Conservation (phyloP, 2,888 invertebrate species). For the Euproctis similis region DNA sequence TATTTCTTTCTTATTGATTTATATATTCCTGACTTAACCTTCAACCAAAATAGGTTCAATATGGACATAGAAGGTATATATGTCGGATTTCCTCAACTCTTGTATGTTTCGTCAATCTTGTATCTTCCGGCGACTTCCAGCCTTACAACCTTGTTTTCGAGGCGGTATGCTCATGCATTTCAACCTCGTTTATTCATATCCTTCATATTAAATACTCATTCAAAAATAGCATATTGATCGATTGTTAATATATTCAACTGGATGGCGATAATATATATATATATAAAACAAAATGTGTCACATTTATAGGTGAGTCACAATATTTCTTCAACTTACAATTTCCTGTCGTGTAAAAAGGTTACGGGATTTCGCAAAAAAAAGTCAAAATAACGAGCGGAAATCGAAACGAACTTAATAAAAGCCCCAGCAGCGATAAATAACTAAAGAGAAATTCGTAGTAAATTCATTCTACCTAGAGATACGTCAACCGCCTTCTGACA, state of each 20-base stretch:
- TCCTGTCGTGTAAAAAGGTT: constrained; percentile 47
- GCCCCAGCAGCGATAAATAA: constrained; percentile 11
- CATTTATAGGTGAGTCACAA: constrained; percentile 26
- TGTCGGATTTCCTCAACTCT: too few species aligned
- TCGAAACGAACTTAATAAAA: constrained; percentile 29
- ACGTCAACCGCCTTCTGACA: too few species aligned
- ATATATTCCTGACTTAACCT: too few species aligned
- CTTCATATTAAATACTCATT: background rate
- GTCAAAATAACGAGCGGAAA: constrained; percentile 50
- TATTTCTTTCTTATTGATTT: too few species aligned
- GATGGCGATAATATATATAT: constrained; percentile 12
- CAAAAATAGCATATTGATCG: too few species aligned
- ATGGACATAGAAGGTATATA: too few species aligned
- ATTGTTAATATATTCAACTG: too few species aligned
- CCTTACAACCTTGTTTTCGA: background rate
- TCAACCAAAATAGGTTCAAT: too few species aligned
- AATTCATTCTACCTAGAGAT: too few species aligned
- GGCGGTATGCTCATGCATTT: too few species aligned
- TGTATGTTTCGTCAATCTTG: too few species aligned
- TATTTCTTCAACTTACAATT: constrained; percentile 52
- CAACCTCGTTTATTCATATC: background rate
- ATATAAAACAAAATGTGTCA: constrained; percentile 29
- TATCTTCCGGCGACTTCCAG: too few species aligned
- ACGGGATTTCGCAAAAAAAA: constrained; percentile 34
- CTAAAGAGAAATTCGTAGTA: constrained; percentile 4